Conservation (phyloP, 2,797 vertebrate species). For the Catostomus latipinnis region DNA sequence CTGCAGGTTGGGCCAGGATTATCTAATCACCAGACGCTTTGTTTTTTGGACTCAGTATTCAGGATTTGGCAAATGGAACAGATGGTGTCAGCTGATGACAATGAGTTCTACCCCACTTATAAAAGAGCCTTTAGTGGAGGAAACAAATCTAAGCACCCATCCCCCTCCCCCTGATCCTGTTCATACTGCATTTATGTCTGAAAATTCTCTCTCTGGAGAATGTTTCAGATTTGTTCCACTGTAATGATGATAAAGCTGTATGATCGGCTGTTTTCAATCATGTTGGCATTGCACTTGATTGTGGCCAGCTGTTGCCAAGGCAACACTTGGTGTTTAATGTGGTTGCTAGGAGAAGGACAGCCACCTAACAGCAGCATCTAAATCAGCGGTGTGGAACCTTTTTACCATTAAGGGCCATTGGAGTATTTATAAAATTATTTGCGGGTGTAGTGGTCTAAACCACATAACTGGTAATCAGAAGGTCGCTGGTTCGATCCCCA, state of each 20-base stretch:
- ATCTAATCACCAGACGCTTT: slow-evolving; percentile 52
- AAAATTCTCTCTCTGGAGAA: neutral
- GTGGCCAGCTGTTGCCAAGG: slow-evolving; percentile 66
- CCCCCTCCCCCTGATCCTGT: neutral
- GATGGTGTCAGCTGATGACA: slow-evolving; percentile 71
- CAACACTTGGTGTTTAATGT: slow-evolving; percentile 68
- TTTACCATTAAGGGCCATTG: no score
- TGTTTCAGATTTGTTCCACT: neutral
- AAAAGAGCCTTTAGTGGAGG: slow-evolving; percentile 57
- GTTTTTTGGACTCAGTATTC: slow-evolving; percentile 53
- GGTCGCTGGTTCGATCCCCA: no score
- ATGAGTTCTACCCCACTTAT: slow-evolving; percentile 69
- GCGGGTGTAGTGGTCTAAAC: no score
- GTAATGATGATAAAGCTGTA: neutral
- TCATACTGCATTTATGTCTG: neutral
- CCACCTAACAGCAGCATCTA: slow-evolving; percentile 60
- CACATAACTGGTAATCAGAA: no score
- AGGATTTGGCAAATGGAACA: slow-evolving; percentile 66
- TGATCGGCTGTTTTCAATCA: slow-evolving; percentile 2
- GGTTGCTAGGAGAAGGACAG: slow-evolving; percentile 74
- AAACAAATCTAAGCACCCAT: slow-evolving; percentile 41
- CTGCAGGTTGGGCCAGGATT: slow-evolving; percentile 8
- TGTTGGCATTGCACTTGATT: slow-evolving; percentile 58
- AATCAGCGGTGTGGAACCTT: neutral
- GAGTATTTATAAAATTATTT: no score